Evolutionary conservation across 2,888 invertebrate species (phyloP), one percentile per base, ranked within the genome.

Genomic region (Pycnomerus fuliginosus): DNA sequence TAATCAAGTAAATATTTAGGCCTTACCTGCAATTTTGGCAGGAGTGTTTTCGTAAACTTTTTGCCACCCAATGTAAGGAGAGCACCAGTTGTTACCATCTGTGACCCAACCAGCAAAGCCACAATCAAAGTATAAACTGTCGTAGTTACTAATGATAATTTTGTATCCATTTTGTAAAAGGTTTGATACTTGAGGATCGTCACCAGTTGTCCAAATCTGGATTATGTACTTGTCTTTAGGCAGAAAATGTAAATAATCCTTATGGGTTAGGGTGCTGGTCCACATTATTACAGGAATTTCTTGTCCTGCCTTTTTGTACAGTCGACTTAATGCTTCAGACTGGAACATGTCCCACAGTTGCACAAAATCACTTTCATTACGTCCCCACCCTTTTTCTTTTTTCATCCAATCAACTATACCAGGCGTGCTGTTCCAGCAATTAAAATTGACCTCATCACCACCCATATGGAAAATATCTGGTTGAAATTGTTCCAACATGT

Each of bases 41-140:
- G 85, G 85, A 49, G 81, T 83, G 67, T 91, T 91, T 17, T 84
- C 81, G 59, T 93, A 93, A 1, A 91, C 82, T 61, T 82, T 84
- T 69, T 92, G 90, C 92, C 92, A 93, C 2, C 90, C 87, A 59
- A 86, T 90, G 71, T 90, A 93, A 0, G 92, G 92, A 0, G 90
- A 82, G 65, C 92, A 93, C 93, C 93, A 93, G 67, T 93, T 93
- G 60, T 86, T 86, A 8, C 87, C 88, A 48, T 77, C 79, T 1
- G 80, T 82, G 0, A 91, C 83, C 92, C 92, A 92, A 2, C 85
- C 83, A 7, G 83, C 83, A 56, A 83, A 90, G 1, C 92, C 92
- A 62, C 92, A 92, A 68, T 92, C 92, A 1, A 92, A 77, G 67
- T 92, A 92, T 2, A 90, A 72, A 0, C 87, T 87, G 64, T 93